Evolutionary conservation across 2,113 vertebrate genomes (phyloP).

Genomic region (Corapipo altera): DNA sequence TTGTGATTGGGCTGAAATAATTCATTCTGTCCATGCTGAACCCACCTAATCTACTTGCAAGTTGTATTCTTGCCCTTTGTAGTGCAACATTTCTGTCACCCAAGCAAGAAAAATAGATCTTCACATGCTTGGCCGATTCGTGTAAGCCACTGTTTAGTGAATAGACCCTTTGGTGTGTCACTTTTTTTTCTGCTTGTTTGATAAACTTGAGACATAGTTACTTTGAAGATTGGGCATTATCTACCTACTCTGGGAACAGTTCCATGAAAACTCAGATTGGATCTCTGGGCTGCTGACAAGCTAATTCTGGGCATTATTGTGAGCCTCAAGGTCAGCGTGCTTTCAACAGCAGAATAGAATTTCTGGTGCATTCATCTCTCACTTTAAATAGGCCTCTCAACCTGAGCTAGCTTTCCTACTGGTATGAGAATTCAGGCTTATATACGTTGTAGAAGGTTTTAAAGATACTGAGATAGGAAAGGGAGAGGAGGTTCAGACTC

Average conservation of each 20-base stretch:
- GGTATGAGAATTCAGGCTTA: background rate
- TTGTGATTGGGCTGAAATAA: constrained; percentile 31
- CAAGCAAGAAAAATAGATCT: constrained; percentile 58
- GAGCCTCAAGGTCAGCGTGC: constrained; percentile 24
- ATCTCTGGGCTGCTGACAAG: constrained; percentile 62
- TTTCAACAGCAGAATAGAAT: constrained; percentile 59
- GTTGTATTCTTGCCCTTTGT: constrained; percentile 36
- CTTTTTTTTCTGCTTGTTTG: constrained; percentile 40
- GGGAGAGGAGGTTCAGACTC: background rate
- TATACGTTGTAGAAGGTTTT: background rate
- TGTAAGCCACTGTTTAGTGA: constrained; percentile 42
- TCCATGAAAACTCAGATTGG: constrained; percentile 60
- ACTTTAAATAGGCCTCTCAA: constrained; percentile 14
- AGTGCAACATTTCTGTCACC: constrained; percentile 49
- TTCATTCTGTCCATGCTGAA: background rate
- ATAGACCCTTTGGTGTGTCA: constrained; percentile 54
- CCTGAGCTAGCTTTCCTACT: background rate
- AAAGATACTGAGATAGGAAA: background rate
- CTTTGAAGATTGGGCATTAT: constrained; percentile 57
- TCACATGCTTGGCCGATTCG: constrained; percentile 28
- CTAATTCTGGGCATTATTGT: constrained; percentile 63
- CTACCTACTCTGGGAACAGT: constrained; percentile 62
- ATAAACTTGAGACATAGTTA: constrained; percentile 63
- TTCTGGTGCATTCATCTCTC: constrained; percentile 46
- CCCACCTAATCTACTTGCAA: background rate